These are phyloP conservation scores for Sitodiplosis mosellana DNA, from an alignment of 1,140 invertebrate species.

Conservation along the genomic window DNA sequence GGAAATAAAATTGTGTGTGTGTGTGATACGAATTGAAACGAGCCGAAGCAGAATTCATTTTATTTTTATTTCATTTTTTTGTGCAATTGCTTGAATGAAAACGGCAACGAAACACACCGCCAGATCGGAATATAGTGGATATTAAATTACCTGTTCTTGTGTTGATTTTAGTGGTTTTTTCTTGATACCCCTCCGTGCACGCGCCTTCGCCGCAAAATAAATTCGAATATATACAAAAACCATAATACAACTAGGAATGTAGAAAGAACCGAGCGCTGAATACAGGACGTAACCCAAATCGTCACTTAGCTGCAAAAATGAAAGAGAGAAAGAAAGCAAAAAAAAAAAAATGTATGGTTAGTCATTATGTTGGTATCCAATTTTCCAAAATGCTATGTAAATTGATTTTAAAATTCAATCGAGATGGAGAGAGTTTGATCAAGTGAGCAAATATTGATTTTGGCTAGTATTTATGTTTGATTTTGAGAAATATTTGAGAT, in stretches of 20 bases:
- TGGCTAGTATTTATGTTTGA: too few relatives aligned
- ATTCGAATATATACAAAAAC: slow-evolving; percentile 98
- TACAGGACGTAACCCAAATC: slow-evolving; percentile 96
- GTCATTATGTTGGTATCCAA: neutral
- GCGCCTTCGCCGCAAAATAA: slow-evolving; percentile 87
- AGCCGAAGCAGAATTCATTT: too few relatives aligned
- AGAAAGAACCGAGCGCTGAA: slow-evolving; percentile 94
- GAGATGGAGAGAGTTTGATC: too few relatives aligned
- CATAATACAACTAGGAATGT: slow-evolving; percentile 97
- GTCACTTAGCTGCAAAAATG: slow-evolving; percentile 66
- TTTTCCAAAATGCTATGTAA: neutral
- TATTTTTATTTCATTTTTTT: too few relatives aligned
- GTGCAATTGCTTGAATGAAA: too few relatives aligned
- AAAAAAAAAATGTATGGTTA: neutral
- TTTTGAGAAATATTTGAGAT: too few relatives aligned
- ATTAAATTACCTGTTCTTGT: slow-evolving; percentile 28
- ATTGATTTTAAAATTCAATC: too few relatives aligned
- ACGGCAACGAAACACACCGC: too few relatives aligned
- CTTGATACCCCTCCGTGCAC: slow-evolving; percentile 65
- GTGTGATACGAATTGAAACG: too few relatives aligned
- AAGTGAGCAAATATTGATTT: too few relatives aligned
- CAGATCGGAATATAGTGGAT: too few relatives aligned
- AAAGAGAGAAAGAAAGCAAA: slow-evolving; percentile 6
- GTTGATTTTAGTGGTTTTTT: slow-evolving; percentile 51
- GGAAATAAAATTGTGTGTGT: too few relatives aligned